Base-by-base conservation (phyloP, 2,113 vertebrate genomes). In the Pipra filicauda region DNA sequence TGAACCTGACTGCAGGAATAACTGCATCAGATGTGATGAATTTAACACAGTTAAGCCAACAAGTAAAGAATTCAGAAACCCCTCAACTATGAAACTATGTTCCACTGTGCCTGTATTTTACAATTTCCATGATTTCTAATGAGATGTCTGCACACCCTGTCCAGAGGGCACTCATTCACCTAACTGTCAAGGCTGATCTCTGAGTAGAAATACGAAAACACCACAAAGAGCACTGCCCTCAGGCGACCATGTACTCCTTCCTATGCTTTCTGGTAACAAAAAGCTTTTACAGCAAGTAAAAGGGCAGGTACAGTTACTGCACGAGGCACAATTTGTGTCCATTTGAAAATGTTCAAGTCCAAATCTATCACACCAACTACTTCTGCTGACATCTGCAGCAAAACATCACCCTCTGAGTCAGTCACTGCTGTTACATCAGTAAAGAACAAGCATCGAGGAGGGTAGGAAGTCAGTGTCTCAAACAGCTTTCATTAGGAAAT, bases 11-110 rank as follows among this genome's bases (percentile, higher is more conserved):
- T 52, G 4, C 37, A 87, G 83, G 72, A 94, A 83, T 92, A 89
- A 94, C 57, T 35, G 43, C 65, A 89, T 96, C 46, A 61, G 37
- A 51, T 67, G 37, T 58, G 52, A 95, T 88, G 62, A 91, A 89
- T 93, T 96, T 96, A 93, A 95, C 72, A 95, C 26, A 54, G 58
- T 67, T 89, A 89, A 88, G 66, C 14, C 95, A 97, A 92, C 76
- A 91, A 74, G 59, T 85, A 85, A 95, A 95, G 75, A 95, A 88
- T 64, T 92, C 52, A 49, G 85, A 89, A 71, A 70, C 91, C 58
- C 39, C 70, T 78, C 65, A 74, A 83, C 83, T 93, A 91, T 91
- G 33, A 89, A 92, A 73, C 91, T 91, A 61, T 35, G 10, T 91
- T 66, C 91, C 70, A 64, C 80, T 59, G 51, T 54, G 72, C 75